Evolutionary conservation across 2,888 invertebrate species (phyloP), one percentile per base, ranked within the genome.

Genomic region (Melitaea athalia): DNA sequence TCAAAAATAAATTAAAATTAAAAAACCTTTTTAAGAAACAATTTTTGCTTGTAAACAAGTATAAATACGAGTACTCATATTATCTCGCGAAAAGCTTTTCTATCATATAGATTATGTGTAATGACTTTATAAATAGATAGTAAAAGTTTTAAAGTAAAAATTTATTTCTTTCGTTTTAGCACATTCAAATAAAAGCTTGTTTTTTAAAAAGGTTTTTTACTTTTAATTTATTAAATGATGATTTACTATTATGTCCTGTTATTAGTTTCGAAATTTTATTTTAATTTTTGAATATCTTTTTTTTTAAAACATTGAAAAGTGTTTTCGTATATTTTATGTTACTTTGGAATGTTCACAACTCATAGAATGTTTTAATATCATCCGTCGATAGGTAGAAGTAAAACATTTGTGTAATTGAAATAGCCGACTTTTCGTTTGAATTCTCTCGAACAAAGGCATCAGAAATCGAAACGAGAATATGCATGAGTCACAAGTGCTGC

Each of bases 401-500:
- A 57, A 42, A 38, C 38, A 64, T 42, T n/a, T 11, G n/a, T 52
- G 24, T 11, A 52, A 52, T 52, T 24, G 45, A 45, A 10, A 45
- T 12, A 8, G 11, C 10, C 10, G 31, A 6, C 24, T 7, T 50
- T 50, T 50, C 52, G 11, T 24, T 52, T 17, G 11, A 49, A n/a
- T 17, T 12, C 24, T 17, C 52, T 31, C 24, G 1, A 17, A 52
- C 24, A 24, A 17, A 52, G 52, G 12, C 12, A 17, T 61, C 45
- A 45, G 10, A 60, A 60, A 60, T 43, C 60, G 45, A 24, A 53
- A 0, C 1, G 45, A 33, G 53, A 61, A 52, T 53, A 66, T 52
- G 43, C 53, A 61, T 50, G 38, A 66, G 49, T 17, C 53, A 53
- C 49, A 59, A 61, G 65, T 12, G 52, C 45, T n/a, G 59, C 12